Conservation (phyloP, 2,888 invertebrate genomes). For the Uropetala carovei region DNA sequence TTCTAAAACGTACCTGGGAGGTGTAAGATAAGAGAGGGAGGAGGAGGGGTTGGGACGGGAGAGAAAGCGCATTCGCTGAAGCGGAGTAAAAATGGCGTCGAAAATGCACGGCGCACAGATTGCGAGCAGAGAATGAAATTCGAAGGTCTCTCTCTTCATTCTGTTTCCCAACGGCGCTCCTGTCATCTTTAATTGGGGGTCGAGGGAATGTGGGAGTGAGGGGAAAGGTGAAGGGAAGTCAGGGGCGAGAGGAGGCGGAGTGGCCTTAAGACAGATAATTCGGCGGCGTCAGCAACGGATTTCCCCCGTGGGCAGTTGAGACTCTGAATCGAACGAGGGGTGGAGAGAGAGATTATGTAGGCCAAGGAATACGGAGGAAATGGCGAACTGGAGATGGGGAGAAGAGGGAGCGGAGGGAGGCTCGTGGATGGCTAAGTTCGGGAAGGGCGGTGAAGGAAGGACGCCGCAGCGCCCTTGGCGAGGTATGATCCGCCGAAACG, state of each 20-base stretch:
- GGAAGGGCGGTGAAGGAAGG: neutral
- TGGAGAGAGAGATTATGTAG: neutral
- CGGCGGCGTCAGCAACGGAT: slow-evolving; percentile 22
- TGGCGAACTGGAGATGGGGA: neutral
- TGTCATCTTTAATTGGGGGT: neutral
- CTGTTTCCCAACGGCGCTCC: neutral
- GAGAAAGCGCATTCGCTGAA: slow-evolving; percentile 3
- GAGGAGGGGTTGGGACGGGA: neutral
- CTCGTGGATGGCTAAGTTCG: too few relatives aligned
- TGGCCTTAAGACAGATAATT: neutral
- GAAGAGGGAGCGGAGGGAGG: neutral
- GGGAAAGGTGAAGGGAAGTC: neutral
- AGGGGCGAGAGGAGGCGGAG: neutral
- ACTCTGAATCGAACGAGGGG: slow-evolving; percentile 8
- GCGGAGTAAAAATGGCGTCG: neutral
- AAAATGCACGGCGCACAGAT: neutral
- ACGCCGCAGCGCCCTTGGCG: neutral
- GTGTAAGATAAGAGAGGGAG: too few relatives aligned
- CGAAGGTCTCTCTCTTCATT: neutral
- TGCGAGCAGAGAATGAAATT: neutral
- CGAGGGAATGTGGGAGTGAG: neutral
- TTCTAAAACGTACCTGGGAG: neutral
- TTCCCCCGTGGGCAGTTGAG: slow-evolving; percentile 21
- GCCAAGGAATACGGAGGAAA: neutral
- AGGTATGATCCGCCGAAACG: neutral